Conservation (phyloP, 2,113 vertebrate species). For the pig (Sus scrofa) region DNA sequence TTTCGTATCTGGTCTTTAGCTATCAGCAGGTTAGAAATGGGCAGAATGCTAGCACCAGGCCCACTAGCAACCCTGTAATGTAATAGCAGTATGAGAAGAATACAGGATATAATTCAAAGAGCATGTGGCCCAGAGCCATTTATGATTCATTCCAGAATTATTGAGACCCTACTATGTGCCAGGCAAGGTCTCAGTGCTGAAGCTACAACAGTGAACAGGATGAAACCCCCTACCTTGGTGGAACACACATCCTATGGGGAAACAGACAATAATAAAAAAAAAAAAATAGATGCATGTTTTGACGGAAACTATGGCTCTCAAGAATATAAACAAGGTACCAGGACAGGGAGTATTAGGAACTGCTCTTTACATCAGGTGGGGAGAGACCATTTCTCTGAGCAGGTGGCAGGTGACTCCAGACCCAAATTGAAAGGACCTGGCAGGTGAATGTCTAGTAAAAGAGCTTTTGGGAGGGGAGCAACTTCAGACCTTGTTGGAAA, state of each 20-base stretch:
- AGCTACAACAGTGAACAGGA: not conserved
- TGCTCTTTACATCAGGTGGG: not conserved
- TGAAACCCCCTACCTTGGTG: not conserved
- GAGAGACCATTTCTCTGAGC: not conserved
- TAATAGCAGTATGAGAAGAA: not conserved
- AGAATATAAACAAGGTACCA: not conserved
- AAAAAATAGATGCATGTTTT: too few species aligned
- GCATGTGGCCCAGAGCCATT: fast-evolving
- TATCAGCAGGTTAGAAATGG: not conserved
- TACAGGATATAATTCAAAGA: not conserved
- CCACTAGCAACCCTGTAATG: not conserved
- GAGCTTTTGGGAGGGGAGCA: not conserved
- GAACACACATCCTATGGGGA: not conserved
- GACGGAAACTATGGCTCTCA: not conserved
- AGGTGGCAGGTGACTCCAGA: not conserved
- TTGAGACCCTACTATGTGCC: not conserved
- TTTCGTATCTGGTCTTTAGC: not conserved
- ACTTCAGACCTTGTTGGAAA: not conserved
- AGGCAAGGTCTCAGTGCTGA: not conserved
- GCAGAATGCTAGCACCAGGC: not conserved
- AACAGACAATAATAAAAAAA: not conserved
- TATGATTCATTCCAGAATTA: not conserved
- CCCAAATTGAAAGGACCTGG: not conserved
- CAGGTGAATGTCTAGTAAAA: not conserved
- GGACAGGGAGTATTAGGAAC: not conserved